Conservation (phyloP, 2,113 vertebrate species). For the Labrus mixtus region DNA sequence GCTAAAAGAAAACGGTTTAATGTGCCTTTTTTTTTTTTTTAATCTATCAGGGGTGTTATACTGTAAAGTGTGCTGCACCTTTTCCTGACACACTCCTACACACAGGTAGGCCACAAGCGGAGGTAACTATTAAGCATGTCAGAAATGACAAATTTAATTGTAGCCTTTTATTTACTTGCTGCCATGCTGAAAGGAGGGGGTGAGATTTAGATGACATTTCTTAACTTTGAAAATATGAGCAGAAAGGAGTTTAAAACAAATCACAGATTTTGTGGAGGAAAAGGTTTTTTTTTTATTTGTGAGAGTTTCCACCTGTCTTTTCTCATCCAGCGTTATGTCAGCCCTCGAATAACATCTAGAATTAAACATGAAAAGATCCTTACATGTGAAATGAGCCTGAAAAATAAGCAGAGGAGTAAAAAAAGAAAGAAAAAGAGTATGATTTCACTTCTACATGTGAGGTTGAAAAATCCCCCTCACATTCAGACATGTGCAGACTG, state of each 20-base stretch:
- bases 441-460: background rate
- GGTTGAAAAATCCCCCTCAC: background rate
- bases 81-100: slow-evolving; percentile 41
- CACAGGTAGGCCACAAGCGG: slow-evolving; percentile 26
- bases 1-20: slow-evolving; percentile 47
- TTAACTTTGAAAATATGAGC: slow-evolving; percentile 8
- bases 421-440: background rate
- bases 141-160: slow-evolving; percentile 52
- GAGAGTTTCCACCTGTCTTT: background rate
- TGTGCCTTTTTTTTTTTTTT: slow-evolving; percentile 46
- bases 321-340: slow-evolving; percentile 2
- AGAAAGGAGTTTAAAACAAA: background rate
- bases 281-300: too few species aligned
- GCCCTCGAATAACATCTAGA: background rate
- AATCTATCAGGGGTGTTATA: slow-evolving; percentile 1
- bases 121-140: slow-evolving; percentile 30
- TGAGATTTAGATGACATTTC: background rate
- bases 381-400: background rate
- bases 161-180: slow-evolving; percentile 23
- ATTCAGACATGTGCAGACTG: slow-evolving; percentile 16
- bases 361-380: background rate
- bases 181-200: background rate
- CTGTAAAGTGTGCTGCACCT: background rate
- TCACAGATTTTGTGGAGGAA: background rate
- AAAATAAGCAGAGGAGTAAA: background rate